These are phyloP conservation scores for Hirtodrosophila confusa DNA, from an alignment of 2,888 invertebrate species.

Conservation along the genomic window DNA sequence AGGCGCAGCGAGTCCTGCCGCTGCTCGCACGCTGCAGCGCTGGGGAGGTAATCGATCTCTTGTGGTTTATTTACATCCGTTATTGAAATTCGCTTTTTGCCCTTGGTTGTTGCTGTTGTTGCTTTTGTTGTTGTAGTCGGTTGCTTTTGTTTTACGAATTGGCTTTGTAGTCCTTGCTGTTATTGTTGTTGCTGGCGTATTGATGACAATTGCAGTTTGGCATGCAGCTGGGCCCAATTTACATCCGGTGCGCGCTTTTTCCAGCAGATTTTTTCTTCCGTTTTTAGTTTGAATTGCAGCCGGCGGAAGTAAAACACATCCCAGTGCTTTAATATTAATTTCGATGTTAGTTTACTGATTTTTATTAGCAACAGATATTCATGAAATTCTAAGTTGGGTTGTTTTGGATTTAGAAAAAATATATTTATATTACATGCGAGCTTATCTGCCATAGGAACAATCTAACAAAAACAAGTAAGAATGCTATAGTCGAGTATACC, in stretches of 20 bases:
- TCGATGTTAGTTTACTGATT: conserved; percentile 25
- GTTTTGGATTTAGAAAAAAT: not conserved
- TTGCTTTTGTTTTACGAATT: conserved; percentile 72
- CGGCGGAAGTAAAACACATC: conserved; percentile 62
- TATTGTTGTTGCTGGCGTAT: conserved; percentile 34
- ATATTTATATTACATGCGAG: too few species aligned
- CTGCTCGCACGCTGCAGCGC: conserved; percentile 63
- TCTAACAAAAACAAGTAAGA: too few species aligned
- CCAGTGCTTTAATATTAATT: conserved; percentile 49
- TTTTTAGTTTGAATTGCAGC: conserved; percentile 45
- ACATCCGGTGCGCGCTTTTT: conserved; percentile 73
- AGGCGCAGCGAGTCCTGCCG: conserved; percentile 27
- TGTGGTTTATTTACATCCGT: conserved; percentile 83
- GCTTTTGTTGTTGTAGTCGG: conserved; percentile 35
- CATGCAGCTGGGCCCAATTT: conserved; percentile 76
- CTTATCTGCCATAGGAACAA: too few species aligned
- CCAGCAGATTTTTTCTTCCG: conserved; percentile 62
- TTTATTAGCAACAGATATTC: not conserved
- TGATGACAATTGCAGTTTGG: conserved; percentile 77
- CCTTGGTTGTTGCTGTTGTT: conserved; percentile 40
- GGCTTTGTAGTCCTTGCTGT: conserved; percentile 57
- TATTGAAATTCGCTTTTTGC: conserved; percentile 77
- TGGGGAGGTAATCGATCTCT: conserved; percentile 81
- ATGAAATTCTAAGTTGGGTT: not conserved
- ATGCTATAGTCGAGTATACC: too few species aligned